Conservation (phyloP, 1,140 invertebrate species). For the Alviniconcha marisindica region DNA sequence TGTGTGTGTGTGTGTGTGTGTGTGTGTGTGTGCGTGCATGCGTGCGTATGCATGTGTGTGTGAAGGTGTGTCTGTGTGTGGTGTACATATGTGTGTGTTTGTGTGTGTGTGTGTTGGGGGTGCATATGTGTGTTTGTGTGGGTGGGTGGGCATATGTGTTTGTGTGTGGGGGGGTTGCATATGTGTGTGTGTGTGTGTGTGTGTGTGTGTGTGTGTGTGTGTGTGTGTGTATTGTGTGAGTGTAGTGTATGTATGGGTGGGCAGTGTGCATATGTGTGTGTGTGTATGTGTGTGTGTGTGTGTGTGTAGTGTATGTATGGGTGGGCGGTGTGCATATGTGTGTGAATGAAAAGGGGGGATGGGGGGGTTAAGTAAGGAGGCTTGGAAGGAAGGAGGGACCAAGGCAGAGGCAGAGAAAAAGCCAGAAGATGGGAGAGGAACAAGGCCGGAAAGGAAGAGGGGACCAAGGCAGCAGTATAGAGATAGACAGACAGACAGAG, state of each 20-base stretch:
- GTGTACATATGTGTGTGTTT: background rate
- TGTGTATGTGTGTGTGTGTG: too few relatives aligned
- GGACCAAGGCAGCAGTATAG: background rate
- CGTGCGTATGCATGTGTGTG: background rate
- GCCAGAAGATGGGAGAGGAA: background rate
- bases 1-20: background rate
- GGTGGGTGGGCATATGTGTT: background rate
- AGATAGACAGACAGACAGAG: background rate
- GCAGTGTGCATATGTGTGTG: too few relatives aligned
- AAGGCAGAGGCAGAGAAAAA: background rate
- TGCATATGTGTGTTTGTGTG: background rate
- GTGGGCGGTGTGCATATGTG: background rate
- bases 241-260: too few relatives aligned
- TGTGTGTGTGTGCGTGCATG: constrained; percentile 1
- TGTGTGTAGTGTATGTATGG: too few relatives aligned
- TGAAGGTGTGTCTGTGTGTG: background rate
- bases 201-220: background rate
- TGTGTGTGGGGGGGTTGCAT: background rate
- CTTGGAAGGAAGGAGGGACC: too few relatives aligned
- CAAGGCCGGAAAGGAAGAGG: background rate
- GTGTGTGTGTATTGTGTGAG: too few relatives aligned
- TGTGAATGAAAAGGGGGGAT: too few relatives aligned
- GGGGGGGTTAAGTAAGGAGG: too few relatives aligned
- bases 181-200: constrained; percentile 1
- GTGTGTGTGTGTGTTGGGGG: background rate